These are phyloP conservation scores for Pachymerium ferrugineum DNA, from an alignment of 2,888 invertebrate genomes.

Conservation along the genomic window DNA sequence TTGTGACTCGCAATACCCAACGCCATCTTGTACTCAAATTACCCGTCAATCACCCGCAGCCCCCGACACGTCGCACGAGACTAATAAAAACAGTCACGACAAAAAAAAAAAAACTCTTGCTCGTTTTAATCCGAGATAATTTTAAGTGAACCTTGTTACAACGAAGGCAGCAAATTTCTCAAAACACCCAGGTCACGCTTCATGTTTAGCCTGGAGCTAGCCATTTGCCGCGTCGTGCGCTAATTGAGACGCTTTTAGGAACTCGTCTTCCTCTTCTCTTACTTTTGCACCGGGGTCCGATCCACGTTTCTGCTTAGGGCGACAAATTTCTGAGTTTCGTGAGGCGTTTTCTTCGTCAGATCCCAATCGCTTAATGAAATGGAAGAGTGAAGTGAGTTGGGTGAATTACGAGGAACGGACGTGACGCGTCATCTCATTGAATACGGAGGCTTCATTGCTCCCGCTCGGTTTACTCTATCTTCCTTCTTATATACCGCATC, in stretches of 20 bases:
- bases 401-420: background rate
- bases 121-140: too few relatives aligned
- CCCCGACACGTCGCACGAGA: too few relatives aligned
- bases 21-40: background rate
- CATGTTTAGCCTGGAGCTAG: background rate
- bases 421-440: too few relatives aligned
- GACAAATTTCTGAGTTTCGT: constrained; percentile 4
- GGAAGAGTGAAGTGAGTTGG: background rate
- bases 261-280: background rate
- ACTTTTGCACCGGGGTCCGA: background rate
- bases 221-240: background rate
- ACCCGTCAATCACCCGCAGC: constrained; percentile 2
- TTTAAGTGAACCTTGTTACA: too few relatives aligned
- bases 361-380: constrained; percentile 15
- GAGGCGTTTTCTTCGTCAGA: background rate
- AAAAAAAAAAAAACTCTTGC: too few relatives aligned
- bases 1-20: background rate
- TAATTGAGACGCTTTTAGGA: background rate
- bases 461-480: background rate
- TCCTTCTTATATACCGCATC: too few relatives aligned
- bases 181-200: too few relatives aligned
- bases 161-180: too few relatives aligned
- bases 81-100: too few relatives aligned
- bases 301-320: background rate
- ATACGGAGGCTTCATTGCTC: background rate